phyloP scores from a whole-genome alignment of 2,888 invertebrate genomes.

The Macroteleia sp. region DNA sequence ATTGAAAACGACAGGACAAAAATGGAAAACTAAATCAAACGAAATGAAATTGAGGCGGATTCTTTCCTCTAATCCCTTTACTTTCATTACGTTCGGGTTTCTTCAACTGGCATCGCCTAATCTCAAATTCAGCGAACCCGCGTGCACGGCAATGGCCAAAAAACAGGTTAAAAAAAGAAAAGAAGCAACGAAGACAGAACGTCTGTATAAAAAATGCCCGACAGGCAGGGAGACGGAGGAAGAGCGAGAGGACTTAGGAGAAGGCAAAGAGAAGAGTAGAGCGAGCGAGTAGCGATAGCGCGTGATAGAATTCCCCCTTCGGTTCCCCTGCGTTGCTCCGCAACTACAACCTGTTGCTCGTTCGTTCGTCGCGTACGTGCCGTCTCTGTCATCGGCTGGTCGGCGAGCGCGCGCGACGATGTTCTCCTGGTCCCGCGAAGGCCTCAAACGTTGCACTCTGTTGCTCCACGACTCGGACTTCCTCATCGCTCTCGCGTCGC shows the following conservation, averaged over 20 bases:
- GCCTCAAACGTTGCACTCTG: constrained; percentile 82
- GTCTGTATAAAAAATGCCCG: constrained; percentile 1
- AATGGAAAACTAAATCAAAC: too few relatives aligned
- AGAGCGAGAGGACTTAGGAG: too few relatives aligned
- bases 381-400: constrained; percentile 70
- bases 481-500: constrained; percentile 68
- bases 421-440: constrained; percentile 81
- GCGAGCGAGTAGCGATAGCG: constrained; percentile 15
- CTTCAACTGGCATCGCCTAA: too few relatives aligned
- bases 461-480: constrained; percentile 76
- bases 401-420: constrained; percentile 69
- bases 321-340: constrained; percentile 4
- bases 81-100: too few relatives aligned
- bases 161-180: constrained; percentile 7
- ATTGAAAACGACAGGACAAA: too few relatives aligned
- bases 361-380: background rate
- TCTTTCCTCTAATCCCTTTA: too few relatives aligned
- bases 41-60: too few relatives aligned
- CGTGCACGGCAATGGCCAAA: constrained; percentile 7
- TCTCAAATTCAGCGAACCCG: constrained; percentile 12
- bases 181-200: too few relatives aligned
- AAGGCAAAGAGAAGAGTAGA: background rate
- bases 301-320: constrained; percentile 38
- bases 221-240: too few relatives aligned
- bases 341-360: constrained; percentile 53